Evolutionary conservation across 2,888 invertebrate species (phyloP).

Genomic region (Stegana nigrithorax): DNA sequence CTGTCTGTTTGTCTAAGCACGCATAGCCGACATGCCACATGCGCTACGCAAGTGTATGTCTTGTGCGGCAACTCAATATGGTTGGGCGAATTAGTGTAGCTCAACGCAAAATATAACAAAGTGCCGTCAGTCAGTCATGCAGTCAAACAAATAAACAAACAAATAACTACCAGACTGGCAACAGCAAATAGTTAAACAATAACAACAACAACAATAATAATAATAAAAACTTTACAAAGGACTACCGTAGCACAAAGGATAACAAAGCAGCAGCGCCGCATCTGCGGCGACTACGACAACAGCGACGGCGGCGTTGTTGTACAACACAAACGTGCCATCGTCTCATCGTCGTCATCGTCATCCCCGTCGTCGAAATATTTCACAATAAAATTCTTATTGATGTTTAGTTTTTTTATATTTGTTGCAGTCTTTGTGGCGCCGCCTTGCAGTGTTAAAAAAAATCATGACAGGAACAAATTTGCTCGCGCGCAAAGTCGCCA

Average conservation of each 20-base stretch:
- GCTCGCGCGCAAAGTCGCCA: no score
- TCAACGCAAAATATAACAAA: no score
- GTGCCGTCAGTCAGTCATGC: no score
- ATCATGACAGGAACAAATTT: background rate
- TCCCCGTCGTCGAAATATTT: background rate
- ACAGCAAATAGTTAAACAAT: background rate
- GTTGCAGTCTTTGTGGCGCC: conserved; percentile 45
- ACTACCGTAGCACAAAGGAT: background rate
- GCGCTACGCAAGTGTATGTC: no score
- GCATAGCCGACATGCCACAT: no score
- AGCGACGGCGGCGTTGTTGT: background rate
- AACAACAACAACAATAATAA: background rate
- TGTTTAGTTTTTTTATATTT: conserved; percentile 31
- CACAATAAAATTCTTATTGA: conserved; percentile 46
- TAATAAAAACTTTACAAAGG: background rate
- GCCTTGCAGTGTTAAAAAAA: background rate
- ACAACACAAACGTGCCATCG: background rate
- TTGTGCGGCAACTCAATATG: no score
- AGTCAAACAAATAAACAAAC: background rate
- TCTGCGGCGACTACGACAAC: background rate
- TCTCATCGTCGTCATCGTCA: background rate
- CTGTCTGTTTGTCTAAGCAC: no score
- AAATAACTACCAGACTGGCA: background rate
- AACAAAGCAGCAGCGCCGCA: background rate
- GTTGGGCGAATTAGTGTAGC: no score